phyloP scores from a whole-genome alignment of 2,888 invertebrate species.

The Amiota minor region DNA sequence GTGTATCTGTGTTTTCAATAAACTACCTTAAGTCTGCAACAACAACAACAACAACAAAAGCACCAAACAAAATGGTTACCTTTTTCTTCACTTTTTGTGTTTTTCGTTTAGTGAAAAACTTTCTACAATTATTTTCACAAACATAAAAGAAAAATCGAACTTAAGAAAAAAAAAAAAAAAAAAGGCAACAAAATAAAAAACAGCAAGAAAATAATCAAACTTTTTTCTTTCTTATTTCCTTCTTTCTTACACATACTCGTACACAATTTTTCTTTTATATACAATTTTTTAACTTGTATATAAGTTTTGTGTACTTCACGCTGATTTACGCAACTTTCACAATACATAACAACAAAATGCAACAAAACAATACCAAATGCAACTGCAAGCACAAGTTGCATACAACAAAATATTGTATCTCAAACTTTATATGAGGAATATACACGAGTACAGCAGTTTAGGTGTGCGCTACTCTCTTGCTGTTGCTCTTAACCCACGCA shows the following conservation, averaged over 20 bases:
- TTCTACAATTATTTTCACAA: conserved; percentile 65
- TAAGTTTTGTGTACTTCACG: conserved; percentile 60
- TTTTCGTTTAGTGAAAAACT: conserved; percentile 46
- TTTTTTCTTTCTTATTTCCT: conserved; percentile 17
- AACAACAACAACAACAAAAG: conserved; percentile 5
- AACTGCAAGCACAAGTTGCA: conserved; percentile 55
- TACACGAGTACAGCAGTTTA: conserved; percentile 29
- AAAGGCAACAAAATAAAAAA: background rate
- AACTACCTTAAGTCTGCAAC: background rate
- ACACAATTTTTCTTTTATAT: conserved; percentile 1
- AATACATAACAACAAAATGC: conserved; percentile 42
- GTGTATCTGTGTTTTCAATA: too few species aligned
- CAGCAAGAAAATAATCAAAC: conserved; percentile 22
- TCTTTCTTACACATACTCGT: background rate
- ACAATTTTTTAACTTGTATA: conserved; percentile 35
- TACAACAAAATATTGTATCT: conserved; percentile 39
- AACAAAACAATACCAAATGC: conserved; percentile 40
- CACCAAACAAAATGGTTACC: conserved; percentile 5
- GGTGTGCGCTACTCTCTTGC: conserved; percentile 18
- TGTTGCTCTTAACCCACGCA: conserved; percentile 51
- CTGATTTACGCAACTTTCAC: conserved; percentile 68
- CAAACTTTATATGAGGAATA: conserved; percentile 45
- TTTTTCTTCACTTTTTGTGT: background rate
- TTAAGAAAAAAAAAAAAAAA: conserved; percentile 6
- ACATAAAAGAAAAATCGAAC: conserved; percentile 50